Conservation (phyloP, 1,140 invertebrate species). For the Lordiphosa stackelbergi region DNA sequence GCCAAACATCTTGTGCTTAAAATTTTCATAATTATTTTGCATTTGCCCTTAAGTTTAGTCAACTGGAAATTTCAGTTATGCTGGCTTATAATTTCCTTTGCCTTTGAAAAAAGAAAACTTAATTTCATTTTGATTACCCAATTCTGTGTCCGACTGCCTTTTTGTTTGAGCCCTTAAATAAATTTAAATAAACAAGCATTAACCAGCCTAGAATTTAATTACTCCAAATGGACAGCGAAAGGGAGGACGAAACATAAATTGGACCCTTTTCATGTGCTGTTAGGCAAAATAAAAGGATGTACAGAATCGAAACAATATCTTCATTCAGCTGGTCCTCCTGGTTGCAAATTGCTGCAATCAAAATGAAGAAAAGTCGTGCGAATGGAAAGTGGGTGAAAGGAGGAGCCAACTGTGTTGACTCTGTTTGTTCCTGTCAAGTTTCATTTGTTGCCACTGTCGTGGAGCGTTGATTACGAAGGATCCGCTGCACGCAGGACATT, state of each 20-base stretch:
- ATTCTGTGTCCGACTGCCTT: not conserved
- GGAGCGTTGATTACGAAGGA: slow-evolving; percentile 40
- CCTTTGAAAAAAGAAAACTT: not conserved
- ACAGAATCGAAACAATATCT: slow-evolving; percentile 43
- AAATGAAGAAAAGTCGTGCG: slow-evolving; percentile 43
- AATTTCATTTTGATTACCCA: slow-evolving; percentile 27
- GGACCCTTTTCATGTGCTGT: slow-evolving; percentile 37
- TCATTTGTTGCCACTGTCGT: slow-evolving; percentile 45
- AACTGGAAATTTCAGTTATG: slow-evolving; percentile 46
- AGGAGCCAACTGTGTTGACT: not conserved
- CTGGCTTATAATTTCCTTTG: slow-evolving; percentile 4
- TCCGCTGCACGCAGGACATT: slow-evolving; percentile 19
- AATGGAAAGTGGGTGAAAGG: not conserved
- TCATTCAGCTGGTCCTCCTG: slow-evolving; percentile 19
- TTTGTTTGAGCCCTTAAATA: no score
- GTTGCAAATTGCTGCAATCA: slow-evolving; percentile 48
- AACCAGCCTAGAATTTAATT: slow-evolving; percentile 42
- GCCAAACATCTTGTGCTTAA: slow-evolving; percentile 10
- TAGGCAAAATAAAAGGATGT: slow-evolving; percentile 34
- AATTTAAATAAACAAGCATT: slow-evolving; percentile 14
- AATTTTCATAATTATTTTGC: no score
- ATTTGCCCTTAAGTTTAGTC: slow-evolving; percentile 46
- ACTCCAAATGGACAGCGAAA: slow-evolving; percentile 24
- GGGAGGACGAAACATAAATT: slow-evolving; percentile 20
- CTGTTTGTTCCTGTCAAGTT: slow-evolving; percentile 56